Evolutionary conservation across 2,113 vertebrate genomes (phyloP).

Genomic region (Bagarius yarrelli): DNA sequence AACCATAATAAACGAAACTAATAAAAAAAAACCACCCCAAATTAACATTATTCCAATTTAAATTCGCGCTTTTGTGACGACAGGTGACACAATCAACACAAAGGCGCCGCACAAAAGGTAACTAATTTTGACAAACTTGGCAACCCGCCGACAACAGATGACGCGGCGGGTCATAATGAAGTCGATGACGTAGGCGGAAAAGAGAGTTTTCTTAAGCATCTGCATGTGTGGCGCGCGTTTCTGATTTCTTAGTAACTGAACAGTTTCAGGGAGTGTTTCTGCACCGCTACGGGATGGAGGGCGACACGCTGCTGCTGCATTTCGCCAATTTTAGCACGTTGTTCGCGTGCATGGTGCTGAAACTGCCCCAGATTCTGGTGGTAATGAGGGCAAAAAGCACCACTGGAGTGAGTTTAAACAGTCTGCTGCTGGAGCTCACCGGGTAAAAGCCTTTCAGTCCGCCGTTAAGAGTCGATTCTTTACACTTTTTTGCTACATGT

Average conservation of each 20-base stretch:
- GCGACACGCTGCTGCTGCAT: constrained; percentile 58
- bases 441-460: constrained; percentile 71
- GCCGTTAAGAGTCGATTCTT: too few relatives aligned
- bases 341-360: constrained; percentile 80
- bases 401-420: constrained; percentile 79
- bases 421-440: constrained; percentile 81
- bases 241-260: background rate
- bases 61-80: too few relatives aligned
- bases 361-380: constrained; percentile 84
- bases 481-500: too few relatives aligned
- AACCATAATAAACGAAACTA: too few relatives aligned
- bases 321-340: constrained; percentile 82
- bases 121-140: background rate
- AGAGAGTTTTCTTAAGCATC: background rate
- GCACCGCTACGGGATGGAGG: constrained; percentile 55
- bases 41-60: too few relatives aligned
- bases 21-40: too few relatives aligned
- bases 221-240: background rate
- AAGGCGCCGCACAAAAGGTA: background rate
- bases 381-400: constrained; percentile 75
- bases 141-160: constrained; percentile 35
- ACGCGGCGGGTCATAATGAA: background rate
- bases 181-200: constrained; percentile 63
- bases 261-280: background rate
- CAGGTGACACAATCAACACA: too few relatives aligned